Evolutionary conservation across 2,888 invertebrate genomes (phyloP).

Genomic region (Chromoteleia sp.): DNA sequence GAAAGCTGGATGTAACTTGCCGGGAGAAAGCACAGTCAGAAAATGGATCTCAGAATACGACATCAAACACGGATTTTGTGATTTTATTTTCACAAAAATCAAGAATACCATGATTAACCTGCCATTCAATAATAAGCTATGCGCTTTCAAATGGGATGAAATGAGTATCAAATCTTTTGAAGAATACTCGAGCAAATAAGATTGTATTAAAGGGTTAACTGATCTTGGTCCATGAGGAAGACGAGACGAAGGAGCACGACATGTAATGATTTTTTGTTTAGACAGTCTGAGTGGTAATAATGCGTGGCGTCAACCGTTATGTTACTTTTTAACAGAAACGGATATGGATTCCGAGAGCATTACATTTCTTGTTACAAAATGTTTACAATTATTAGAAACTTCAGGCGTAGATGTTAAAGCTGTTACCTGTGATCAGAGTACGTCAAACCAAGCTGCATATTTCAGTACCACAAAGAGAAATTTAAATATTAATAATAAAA

Average conservation of each 20-base stretch:
- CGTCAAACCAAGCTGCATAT: constrained; percentile 11
- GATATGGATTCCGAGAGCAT: neutral
- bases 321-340: constrained; percentile 48
- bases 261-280: too few relatives aligned
- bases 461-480: too few relatives aligned
- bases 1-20: constrained; percentile 58
- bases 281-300: constrained; percentile 59
- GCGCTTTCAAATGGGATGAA: constrained; percentile 59
- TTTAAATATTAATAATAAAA: neutral
- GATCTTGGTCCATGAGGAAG: constrained; percentile 56
- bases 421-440: constrained; percentile 16
- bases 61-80: constrained; percentile 58
- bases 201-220: constrained; percentile 63
- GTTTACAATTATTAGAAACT: constrained; percentile 21
- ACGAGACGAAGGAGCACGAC: too few relatives aligned
- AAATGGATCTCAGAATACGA: constrained; percentile 60
- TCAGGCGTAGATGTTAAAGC: constrained; percentile 7
- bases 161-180: too few relatives aligned
- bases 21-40: constrained; percentile 50
- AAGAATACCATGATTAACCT: neutral
- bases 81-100: constrained; percentile 8
- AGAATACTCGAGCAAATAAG: constrained; percentile 33
- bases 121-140: neutral
- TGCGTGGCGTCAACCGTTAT: constrained; percentile 59
- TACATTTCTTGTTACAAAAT: neutral